Base-by-base conservation (phyloP, 35 echinoderm and acorn worm genomes). In the Eucidaris tribuloides region DNA sequence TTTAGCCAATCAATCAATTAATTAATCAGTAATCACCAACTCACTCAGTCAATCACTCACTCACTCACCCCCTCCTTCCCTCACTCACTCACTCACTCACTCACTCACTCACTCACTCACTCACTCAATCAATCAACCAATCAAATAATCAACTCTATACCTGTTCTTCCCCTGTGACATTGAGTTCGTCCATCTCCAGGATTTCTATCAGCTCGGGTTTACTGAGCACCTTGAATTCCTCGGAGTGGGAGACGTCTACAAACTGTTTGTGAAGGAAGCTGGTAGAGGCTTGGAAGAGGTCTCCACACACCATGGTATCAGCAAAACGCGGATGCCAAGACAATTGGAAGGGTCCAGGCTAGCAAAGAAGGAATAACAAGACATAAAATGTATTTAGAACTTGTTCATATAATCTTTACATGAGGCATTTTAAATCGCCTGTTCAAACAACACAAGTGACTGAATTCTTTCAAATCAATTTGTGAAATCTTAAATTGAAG, bases 231-330 rank as follows among this genome's bases (percentile, higher is more conserved):
- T 93, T 77, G 52, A 99, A 99, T 56, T 99, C 96, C n/a, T 93
- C 90, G 5, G 85, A 85, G 18, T 32, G 77, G 23, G 87, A 86
- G 0, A 89, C 88, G 44, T 99, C 96, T 61, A 82, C 85, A 81
- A 97, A 99, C 54, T 89, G 82, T 63, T 90, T 99, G 42, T 99
- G 87, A 19, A 99, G 79, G 64, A 82, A 99, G 54, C 88, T 93
- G 3, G 85, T 89, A 33, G 96, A 84, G 11, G 96, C 90, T 33
- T 99, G 87, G 43, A 65, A 83, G 7, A 99, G 84, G 58, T 89
- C 92, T 32, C 86, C 85, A 55, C 96, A 99, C 83, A 99, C 88
- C 87, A 99, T 90, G 19, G 96, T 97, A 56, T 99, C 90, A 2
- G 90, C 96, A 81, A 99, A 99, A 7, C 87, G 76, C 87, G 78